A percentile compares a stretch with the other conserved stretches of the same genome.
Conservation (phyloP, 2,113 vertebrate species). For the Anarhynchus alexandrinus region DNA sequence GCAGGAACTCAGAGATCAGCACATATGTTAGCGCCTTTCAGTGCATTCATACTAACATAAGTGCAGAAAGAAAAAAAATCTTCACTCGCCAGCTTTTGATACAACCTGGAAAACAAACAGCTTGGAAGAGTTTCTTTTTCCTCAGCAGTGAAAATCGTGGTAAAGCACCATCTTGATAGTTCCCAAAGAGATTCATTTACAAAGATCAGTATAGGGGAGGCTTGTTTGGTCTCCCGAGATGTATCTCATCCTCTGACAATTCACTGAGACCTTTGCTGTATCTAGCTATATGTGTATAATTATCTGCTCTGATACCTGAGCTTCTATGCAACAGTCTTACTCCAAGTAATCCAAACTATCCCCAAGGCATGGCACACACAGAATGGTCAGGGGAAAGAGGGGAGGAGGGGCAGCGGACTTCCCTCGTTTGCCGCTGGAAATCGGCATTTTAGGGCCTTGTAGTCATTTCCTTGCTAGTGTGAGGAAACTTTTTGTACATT, state of each 20-base stretch:
- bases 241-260: constrained; percentile 68
- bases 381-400: neutral
- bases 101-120: constrained; percentile 37
- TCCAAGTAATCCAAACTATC: constrained; percentile 59
- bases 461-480: constrained; percentile 72
- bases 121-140: constrained; percentile 36
- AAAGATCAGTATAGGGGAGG: constrained; percentile 44
- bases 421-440: constrained; percentile 56
- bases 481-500: constrained; percentile 73
- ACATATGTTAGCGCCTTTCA: neutral
- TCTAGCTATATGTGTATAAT: constrained; percentile 66
- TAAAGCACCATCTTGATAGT: constrained; percentile 57
- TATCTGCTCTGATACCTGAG: constrained; percentile 73
- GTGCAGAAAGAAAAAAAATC: constrained; percentile 33
- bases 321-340: constrained; percentile 14
- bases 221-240: constrained; percentile 65
- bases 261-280: constrained; percentile 50
- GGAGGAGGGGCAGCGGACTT: constrained; percentile 16
- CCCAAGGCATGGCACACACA: constrained; percentile 53
- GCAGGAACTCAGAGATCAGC: neutral
- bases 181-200: constrained; percentile 77
- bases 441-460: constrained; percentile 62
- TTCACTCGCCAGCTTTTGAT: constrained; percentile 38
- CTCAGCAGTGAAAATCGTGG: constrained; percentile 57
- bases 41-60: neutral